These are phyloP conservation scores for Bombyx huttoni DNA, from an alignment of 2,888 invertebrate genomes.

Conservation along the genomic window DNA sequence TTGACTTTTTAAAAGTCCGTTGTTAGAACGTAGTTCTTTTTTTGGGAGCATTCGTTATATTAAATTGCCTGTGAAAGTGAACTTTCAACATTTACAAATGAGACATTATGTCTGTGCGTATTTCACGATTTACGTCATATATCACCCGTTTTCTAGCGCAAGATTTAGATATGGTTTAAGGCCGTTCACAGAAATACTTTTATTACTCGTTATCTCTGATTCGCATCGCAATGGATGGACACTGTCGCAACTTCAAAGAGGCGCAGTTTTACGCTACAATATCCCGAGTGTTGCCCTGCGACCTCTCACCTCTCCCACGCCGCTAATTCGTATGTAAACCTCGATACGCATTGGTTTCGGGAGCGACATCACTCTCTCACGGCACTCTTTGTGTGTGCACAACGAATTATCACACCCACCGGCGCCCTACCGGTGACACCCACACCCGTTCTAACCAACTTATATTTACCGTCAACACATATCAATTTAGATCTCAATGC, in stretches of 20 bases:
- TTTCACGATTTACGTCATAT: not conserved
- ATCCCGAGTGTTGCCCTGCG: constrained; percentile 25
- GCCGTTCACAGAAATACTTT: not conserved
- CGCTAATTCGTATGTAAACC: constrained; percentile 53
- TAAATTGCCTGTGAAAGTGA: constrained; percentile 8
- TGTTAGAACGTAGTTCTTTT: not conserved
- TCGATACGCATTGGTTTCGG: constrained; percentile 40
- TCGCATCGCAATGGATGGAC: constrained; percentile 5
- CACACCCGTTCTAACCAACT: constrained; percentile 30
- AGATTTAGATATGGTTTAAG: not conserved
- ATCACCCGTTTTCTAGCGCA: not conserved
- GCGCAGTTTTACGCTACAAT: constrained; percentile 7
- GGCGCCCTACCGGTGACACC: constrained; percentile 49
- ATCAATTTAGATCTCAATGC: constrained; percentile 35
- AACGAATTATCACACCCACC: constrained; percentile 66
- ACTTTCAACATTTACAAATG: constrained; percentile 1
- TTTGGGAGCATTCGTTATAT: constrained; percentile 24
- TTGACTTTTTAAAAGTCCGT: not conserved
- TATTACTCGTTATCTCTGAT: constrained; percentile 1
- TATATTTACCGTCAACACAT: constrained; percentile 26
- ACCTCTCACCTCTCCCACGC: constrained; percentile 69
- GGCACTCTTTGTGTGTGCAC: constrained; percentile 59
- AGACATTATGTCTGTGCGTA: not conserved
- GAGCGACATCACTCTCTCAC: constrained; percentile 61
- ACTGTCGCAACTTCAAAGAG: constrained; percentile 22